Base-by-base conservation (phyloP, 2,113 vertebrate species). In the rat (Rattus norvegicus) region DNA sequence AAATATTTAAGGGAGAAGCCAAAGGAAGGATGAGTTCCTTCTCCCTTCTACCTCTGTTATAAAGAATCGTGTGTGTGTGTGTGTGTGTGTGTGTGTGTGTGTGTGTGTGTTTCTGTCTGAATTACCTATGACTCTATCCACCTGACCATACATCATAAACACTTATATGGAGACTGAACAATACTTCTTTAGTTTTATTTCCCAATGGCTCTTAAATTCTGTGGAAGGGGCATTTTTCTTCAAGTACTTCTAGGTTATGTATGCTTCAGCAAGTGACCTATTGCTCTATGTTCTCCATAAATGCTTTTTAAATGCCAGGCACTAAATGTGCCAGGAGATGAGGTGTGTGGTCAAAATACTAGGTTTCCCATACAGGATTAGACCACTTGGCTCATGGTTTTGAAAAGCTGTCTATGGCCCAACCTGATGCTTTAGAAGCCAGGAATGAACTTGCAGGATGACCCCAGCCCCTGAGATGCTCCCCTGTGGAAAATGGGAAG, bases 401-500 rank as follows among this genome's bases (percentile, higher is more conserved):
- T 65, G 79, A 70, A 92, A 54, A 81, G 39, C 52, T 73, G 79
- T 89, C 75, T 76, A 30, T 56, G 61, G 81, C 49, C 1, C 0
- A 69, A 54, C 52, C 75, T 67, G 86, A 91, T 92, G 81, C 65
- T 92, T 95, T 77, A 47, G 43, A 65, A 95, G 49, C 54, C 89
- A 92, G 77, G 79, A 54, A 90, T 91, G n/a, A 80, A 84, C 90
- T 56, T 88, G 43, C 75, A 96, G 92, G 95, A 95, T 22, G 95
- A 95, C 33, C 88, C 77, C 33, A 76, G 30, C 9, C 69, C 93
- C 93, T 67, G 36, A 76, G n/a, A 26, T 73, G 20, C 65, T 22
- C 65, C 43, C 91, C 59, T n/a, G 30, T 69, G 33, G 10, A 88
- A 98, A 97, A 95, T 2, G 96, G 94, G 70, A 95, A 77, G 94